phyloP scores from a whole-genome alignment of 2,797 vertebrate species.

The Apogon hyalosoma region DNA sequence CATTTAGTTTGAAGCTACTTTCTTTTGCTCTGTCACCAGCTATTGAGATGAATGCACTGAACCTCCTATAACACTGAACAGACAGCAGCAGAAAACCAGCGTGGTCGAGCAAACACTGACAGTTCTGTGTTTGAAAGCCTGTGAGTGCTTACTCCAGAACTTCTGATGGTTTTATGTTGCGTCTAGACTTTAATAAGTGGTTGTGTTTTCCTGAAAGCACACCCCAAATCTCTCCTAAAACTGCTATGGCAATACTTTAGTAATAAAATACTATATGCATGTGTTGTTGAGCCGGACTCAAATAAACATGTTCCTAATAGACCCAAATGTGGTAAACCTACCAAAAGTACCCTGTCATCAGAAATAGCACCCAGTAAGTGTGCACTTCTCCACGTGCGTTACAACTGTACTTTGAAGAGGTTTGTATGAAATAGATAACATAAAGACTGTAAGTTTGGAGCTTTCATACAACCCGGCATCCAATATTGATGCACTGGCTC shows the following conservation, averaged over 20 bases:
- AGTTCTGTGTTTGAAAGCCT: constrained; percentile 67
- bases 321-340: constrained; percentile 69
- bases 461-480: constrained; percentile 13
- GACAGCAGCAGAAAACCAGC: constrained; percentile 54
- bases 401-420: constrained; percentile 42
- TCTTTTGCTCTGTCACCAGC: constrained; percentile 28
- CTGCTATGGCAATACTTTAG: constrained; percentile 82
- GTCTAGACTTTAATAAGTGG: constrained; percentile 99
- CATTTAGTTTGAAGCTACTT: constrained; percentile 21
- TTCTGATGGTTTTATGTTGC: constrained; percentile 95
- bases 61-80: constrained; percentile 40
- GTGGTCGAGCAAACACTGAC: constrained; percentile 68
- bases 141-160: constrained; percentile 85
- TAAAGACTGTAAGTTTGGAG: background rate
- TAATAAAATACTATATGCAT: constrained; percentile 81
- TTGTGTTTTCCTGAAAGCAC: constrained; percentile 86
- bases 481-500: constrained; percentile 5
- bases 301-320: constrained; percentile 77
- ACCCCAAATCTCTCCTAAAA: constrained; percentile 85
- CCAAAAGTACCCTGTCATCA: constrained; percentile 69
- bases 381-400: constrained; percentile 26
- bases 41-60: constrained; percentile 19
- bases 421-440: constrained; percentile 41
- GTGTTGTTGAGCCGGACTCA: constrained; percentile 73
- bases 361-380: constrained; percentile 46